These are phyloP conservation scores for Laticauda colubrina DNA, from an alignment of 2,113 vertebrate genomes.

Conservation along the genomic window DNA sequence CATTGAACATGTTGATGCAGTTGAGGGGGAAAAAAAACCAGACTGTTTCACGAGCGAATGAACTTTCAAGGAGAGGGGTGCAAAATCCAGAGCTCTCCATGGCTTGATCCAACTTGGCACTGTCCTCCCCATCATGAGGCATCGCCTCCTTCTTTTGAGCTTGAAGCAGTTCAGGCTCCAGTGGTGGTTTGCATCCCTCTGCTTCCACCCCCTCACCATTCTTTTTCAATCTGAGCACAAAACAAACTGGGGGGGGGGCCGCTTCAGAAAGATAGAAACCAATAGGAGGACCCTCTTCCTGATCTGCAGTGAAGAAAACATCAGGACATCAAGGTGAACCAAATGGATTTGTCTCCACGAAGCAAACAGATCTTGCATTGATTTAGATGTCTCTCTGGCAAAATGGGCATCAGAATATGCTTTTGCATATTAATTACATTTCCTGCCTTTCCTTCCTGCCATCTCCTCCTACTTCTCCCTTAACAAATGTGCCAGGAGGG, in stretches of 20 bases:
- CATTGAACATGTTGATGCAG: neutral
- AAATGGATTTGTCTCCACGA: neutral
- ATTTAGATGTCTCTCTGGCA: neutral
- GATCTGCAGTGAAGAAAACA: neutral
- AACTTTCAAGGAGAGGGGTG: neutral
- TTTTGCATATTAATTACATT: neutral
- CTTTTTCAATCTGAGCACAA: neutral
- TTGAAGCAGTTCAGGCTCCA: neutral
- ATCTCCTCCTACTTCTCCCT: neutral
- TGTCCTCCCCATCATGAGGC: neutral
- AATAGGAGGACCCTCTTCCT: neutral
- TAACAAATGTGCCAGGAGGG: neutral
- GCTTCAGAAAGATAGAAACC: neutral
- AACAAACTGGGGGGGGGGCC: neutral
- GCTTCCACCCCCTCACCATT: neutral
- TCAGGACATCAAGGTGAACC: neutral
- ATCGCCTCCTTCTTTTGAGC: neutral
- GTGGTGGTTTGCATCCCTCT: neutral
- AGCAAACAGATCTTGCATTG: neutral
- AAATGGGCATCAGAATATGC: neutral
- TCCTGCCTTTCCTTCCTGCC: neutral
- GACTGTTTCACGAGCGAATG: neutral
- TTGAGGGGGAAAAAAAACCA: too few species aligned
- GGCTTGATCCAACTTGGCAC: neutral
- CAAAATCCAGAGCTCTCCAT: neutral